Evolutionary conservation across 2,888 invertebrate species (phyloP).

Genomic region (Pandemis cinnamomeana): DNA sequence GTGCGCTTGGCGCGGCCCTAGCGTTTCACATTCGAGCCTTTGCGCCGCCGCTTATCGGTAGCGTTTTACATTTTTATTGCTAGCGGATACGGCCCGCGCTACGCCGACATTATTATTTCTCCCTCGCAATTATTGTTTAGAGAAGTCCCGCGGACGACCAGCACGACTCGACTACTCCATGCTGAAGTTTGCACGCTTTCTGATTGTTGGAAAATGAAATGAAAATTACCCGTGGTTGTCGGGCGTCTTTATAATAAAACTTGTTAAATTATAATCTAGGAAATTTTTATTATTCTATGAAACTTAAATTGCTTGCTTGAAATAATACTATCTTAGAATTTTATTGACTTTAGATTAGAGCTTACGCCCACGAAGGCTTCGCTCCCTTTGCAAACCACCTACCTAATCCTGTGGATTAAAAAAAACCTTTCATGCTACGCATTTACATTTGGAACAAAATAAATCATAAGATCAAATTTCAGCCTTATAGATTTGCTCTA

Average conservation of each 20-base stretch:
- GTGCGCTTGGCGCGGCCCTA: constrained; percentile 54
- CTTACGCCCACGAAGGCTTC: no score
- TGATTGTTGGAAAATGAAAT: constrained; percentile 43
- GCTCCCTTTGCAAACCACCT: no score
- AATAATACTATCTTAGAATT: no score
- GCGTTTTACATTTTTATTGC: constrained; percentile 84
- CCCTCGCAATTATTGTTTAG: constrained; percentile 81
- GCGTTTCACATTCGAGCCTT: constrained; percentile 74
- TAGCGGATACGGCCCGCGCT: constrained; percentile 80
- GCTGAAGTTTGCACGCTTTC: constrained; percentile 46
- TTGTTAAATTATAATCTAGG: background rate
- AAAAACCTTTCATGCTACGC: no score
- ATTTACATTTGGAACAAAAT: no score
- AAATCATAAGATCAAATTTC: no score
- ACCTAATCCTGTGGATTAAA: no score
- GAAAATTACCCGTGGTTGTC: constrained; percentile 4
- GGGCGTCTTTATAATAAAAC: background rate
- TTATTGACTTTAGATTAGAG: no score
- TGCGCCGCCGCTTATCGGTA: constrained; percentile 80
- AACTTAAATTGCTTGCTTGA: no score
- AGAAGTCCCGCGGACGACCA: constrained; percentile 61
- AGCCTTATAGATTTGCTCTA: no score
- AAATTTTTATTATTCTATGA: no score
- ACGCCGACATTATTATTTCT: constrained; percentile 81
- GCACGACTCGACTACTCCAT: constrained; percentile 48